A percentile compares a stretch with the other conserved stretches of the same genome.
These are phyloP conservation scores for Platycheirus albimanus DNA, from an alignment of 2,888 invertebrate genomes.

Conservation along the genomic window DNA sequence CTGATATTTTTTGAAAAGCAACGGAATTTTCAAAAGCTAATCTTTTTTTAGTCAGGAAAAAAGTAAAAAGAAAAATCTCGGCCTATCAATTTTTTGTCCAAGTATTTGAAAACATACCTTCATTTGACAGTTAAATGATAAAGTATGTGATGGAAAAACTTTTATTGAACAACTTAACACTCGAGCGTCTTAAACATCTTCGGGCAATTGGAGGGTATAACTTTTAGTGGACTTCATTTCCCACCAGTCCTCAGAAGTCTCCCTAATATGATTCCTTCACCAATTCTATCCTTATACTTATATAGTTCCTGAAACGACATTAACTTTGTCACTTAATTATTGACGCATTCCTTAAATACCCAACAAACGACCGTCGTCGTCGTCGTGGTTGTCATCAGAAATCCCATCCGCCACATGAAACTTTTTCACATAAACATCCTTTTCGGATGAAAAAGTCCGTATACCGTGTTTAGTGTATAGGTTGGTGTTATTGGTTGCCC, in stretches of 20 bases:
- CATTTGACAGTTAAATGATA: too few species aligned
- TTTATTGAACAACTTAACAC: constrained; percentile 24
- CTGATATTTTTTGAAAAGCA: too few species aligned
- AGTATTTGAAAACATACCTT: too few species aligned
- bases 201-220: constrained; percentile 1
- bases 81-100: too few species aligned
- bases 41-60: too few species aligned
- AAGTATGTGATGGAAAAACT: constrained; percentile 26
- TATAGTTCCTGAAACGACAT: constrained; percentile 1
- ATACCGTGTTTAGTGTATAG: too few species aligned
- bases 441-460: background rate
- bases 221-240: background rate
- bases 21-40: too few species aligned
- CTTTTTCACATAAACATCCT: constrained; percentile 23
- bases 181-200: background rate
- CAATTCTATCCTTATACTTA: constrained; percentile 2
- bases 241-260: background rate
- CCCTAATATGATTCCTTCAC: constrained; percentile 1
- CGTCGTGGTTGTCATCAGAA: too few species aligned
- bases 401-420: constrained; percentile 1
- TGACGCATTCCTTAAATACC: constrained; percentile 27
- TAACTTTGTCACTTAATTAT: constrained; percentile 42
- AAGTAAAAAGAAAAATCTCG: too few species aligned
- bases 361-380: background rate
- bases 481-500: background rate